A percentile compares a stretch with the other conserved stretches of the same genome.
Conservation (phyloP, 1,140 invertebrate genomes). For the Apis mellifera region DNA sequence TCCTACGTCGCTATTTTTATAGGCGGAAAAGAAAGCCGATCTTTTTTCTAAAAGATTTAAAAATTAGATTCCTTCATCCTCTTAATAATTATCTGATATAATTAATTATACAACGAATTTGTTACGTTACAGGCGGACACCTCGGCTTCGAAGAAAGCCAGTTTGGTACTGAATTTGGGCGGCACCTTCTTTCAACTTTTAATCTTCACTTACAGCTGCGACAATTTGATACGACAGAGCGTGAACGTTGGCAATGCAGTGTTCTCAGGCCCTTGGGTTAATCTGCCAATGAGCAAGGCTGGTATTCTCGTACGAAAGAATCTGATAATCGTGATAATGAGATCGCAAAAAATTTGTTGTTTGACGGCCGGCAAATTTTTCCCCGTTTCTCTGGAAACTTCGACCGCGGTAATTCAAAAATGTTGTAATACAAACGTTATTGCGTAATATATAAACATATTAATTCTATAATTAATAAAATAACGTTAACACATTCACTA, state of each 20-base stretch:
- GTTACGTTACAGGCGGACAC: not conserved
- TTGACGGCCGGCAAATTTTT: slow-evolving; percentile 57
- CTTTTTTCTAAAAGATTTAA: too few relatives aligned
- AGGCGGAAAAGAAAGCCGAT: too few relatives aligned
- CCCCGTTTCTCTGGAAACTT: slow-evolving; percentile 54
- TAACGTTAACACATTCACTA: too few relatives aligned
- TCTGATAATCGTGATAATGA: slow-evolving; percentile 51
- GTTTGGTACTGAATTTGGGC: slow-evolving; percentile 35
- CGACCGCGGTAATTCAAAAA: slow-evolving; percentile 55
- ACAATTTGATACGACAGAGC: slow-evolving; percentile 54
- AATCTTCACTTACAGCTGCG: slow-evolving; percentile 47
- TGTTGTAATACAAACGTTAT: not conserved
- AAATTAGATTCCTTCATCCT: not conserved
- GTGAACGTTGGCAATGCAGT: slow-evolving; percentile 26
- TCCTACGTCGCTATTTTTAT: too few relatives aligned
- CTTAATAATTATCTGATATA: too few relatives aligned
- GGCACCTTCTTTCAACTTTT: slow-evolving; percentile 44
- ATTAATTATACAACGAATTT: not conserved
- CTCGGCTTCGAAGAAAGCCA: slow-evolving; percentile 22
- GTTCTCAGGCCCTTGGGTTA: slow-evolving; percentile 37
- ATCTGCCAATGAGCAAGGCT: slow-evolving; percentile 1
- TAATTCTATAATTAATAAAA: too few relatives aligned
- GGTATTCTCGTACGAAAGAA: slow-evolving; percentile 23
- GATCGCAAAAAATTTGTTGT: slow-evolving; percentile 35
- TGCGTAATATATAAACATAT: not conserved